Percentiles rank a stretch among this genome's conserved stretches.
Conservation (phyloP, 2,888 invertebrate species). For the Stenolophus ochropezus region DNA sequence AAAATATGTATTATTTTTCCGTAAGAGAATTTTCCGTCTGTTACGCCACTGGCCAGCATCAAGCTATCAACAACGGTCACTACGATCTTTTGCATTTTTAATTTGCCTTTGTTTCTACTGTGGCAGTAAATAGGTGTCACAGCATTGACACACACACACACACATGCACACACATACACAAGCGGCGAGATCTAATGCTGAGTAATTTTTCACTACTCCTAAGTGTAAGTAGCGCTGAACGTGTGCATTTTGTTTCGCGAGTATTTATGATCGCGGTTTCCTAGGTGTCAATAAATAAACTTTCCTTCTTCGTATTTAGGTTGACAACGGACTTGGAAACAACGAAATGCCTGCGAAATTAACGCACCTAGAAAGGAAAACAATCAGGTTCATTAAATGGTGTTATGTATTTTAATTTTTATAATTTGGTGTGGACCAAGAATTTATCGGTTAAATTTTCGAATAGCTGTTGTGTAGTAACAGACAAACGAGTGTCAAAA, state of each 20-base stretch:
- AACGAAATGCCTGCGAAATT: too few relatives aligned
- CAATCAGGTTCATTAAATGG: too few relatives aligned
- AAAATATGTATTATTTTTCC: too few relatives aligned
- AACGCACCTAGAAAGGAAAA: too few relatives aligned
- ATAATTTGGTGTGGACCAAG: too few relatives aligned
- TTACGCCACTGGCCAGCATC: conserved; percentile 18
- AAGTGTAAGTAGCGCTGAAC: conserved; percentile 9
- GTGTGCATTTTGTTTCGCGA: conserved; percentile 24
- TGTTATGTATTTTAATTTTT: too few relatives aligned
- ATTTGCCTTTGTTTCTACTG: conserved; percentile 37
- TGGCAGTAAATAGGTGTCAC: conserved; percentile 53
- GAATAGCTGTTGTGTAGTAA: too few relatives aligned
- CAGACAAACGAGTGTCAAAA: too few relatives aligned
- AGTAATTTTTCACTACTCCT: conserved; percentile 41
- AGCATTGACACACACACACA: conserved; percentile 38
- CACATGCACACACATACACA: conserved; percentile 1
- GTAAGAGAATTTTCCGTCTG: neutral
- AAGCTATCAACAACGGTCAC: conserved; percentile 20
- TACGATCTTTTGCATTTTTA: conserved; percentile 55
- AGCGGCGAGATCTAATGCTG: conserved; percentile 35
- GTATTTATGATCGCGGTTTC: conserved; percentile 13
- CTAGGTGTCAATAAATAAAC: conserved; percentile 33
- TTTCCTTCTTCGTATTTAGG: conserved; percentile 13
- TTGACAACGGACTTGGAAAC: neutral
- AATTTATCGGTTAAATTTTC: too few relatives aligned